Percentiles rank a stretch among this genome's conserved stretches.
These are phyloP conservation scores for Triplophysa dalaica DNA, from an alignment of 2,113 vertebrate species.

Conservation along the genomic window DNA sequence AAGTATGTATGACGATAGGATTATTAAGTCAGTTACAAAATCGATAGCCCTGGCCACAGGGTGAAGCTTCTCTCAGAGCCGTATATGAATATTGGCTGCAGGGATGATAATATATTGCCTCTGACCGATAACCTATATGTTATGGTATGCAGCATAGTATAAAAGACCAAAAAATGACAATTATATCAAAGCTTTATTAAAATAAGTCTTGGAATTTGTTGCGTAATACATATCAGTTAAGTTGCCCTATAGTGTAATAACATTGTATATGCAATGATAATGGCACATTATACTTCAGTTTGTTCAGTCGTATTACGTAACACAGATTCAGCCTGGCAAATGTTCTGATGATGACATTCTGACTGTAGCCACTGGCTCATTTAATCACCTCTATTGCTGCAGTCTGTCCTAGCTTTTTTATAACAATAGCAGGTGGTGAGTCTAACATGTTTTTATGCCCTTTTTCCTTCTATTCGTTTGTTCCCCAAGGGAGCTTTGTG, in stretches of 20 bases:
- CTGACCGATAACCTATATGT: neutral
- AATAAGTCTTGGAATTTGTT: neutral
- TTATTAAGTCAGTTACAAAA: neutral
- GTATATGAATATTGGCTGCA: neutral
- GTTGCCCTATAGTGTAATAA: neutral
- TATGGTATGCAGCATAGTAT: neutral
- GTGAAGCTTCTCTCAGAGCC: neutral
- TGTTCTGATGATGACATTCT: neutral
- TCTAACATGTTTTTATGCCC: conserved; percentile 19
- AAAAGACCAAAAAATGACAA: neutral
- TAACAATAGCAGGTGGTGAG: conserved; percentile 14
- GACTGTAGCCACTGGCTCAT: conserved; percentile 8
- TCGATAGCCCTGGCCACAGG: neutral
- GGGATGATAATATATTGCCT: neutral
- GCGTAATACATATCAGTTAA: neutral
- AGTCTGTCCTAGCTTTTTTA: conserved; percentile 3
- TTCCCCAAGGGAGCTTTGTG: conserved; percentile 1
- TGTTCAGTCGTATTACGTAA: neutral
- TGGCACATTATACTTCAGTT: neutral
- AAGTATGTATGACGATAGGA: neutral
- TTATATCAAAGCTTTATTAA: neutral
- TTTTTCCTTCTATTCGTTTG: neutral
- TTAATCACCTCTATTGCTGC: neutral
- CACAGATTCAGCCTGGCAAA: neutral
- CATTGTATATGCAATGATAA: neutral